A percentile compares a stretch with the other conserved stretches of the same genome.
Conservation (phyloP, 2,113 vertebrate genomes). For the Eira barbara region DNA sequence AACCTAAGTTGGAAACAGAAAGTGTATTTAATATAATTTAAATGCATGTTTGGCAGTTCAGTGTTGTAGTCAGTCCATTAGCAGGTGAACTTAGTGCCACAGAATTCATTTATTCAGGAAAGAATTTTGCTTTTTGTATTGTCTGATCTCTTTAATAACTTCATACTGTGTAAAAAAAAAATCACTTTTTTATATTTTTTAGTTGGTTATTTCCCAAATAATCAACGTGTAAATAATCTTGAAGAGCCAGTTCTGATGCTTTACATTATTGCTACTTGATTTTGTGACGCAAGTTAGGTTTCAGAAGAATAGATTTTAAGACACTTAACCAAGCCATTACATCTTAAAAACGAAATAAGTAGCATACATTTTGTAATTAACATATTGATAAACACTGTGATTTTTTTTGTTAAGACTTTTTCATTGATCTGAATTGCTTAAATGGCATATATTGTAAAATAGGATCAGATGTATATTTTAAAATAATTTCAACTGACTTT, state of each 20-base stretch:
- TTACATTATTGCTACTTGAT: constrained; percentile 80
- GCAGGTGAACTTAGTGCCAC: constrained; percentile 70
- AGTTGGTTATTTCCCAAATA: constrained; percentile 82
- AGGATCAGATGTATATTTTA: constrained; percentile 85
- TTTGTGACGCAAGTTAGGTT: constrained; percentile 74
- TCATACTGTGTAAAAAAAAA: constrained; percentile 76
- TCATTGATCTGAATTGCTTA: constrained; percentile 84
- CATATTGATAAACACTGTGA: constrained; percentile 86
- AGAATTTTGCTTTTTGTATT: constrained; percentile 66
- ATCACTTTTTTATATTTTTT: constrained; percentile 79
- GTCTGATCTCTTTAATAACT: constrained; percentile 76
- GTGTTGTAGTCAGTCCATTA: constrained; percentile 79
- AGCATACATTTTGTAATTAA: constrained; percentile 85
- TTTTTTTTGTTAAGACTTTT: constrained; percentile 80
- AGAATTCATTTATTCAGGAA: constrained; percentile 74
- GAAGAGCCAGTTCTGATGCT: constrained; percentile 80
- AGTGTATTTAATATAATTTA: constrained; percentile 80
- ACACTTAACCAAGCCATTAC: constrained; percentile 80
- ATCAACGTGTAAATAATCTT: constrained; percentile 81
- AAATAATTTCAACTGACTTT: constrained; percentile 81
- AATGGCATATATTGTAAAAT: constrained; percentile 86
- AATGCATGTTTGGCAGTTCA: constrained; percentile 77
- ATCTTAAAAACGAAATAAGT: constrained; percentile 80
- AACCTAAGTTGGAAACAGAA: constrained; percentile 90
- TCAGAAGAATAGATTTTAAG: constrained; percentile 78